Percentiles rank a stretch among this genome's conserved stretches.
These are phyloP conservation scores for Conistra vaccinii DNA, from an alignment of 2,888 invertebrate genomes.

Conservation along the genomic window DNA sequence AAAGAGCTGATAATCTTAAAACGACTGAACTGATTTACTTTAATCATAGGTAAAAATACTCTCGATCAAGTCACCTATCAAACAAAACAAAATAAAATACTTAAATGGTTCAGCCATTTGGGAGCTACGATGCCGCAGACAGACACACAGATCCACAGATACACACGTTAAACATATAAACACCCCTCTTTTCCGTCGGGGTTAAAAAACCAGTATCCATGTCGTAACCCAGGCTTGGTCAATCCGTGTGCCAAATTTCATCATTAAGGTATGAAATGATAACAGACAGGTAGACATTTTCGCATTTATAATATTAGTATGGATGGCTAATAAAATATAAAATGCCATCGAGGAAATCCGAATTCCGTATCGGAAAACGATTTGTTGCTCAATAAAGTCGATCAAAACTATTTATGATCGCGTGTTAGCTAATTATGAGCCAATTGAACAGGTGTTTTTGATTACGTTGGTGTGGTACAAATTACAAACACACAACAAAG, in stretches of 20 bases:
- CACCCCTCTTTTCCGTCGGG: too few species aligned
- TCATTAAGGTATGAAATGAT: too few species aligned
- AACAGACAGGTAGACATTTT: not conserved
- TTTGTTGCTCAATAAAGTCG: slow-evolving; percentile 35
- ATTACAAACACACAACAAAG: slow-evolving; percentile 32
- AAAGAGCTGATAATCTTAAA: too few species aligned
- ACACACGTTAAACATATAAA: too few species aligned
- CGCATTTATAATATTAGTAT: not conserved
- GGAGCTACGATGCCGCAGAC: too few species aligned
- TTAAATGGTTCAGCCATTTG: too few species aligned
- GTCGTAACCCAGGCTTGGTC: too few species aligned
- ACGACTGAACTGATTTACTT: too few species aligned
- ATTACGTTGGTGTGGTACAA: slow-evolving; percentile 37
- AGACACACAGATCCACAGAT: too few species aligned
- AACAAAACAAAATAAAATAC: too few species aligned
- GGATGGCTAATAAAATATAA: slow-evolving; percentile 55
- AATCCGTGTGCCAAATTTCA: not conserved
- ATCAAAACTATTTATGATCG: slow-evolving; percentile 31
- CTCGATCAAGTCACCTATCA: too few species aligned
- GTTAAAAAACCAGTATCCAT: not conserved
- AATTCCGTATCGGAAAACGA: slow-evolving; percentile 45
- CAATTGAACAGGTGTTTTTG: slow-evolving; percentile 58
- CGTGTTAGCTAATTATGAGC: slow-evolving; percentile 40
- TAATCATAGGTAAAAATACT: too few species aligned
- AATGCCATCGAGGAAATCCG: slow-evolving; percentile 65